phyloP scores from a whole-genome alignment of 2,888 invertebrate genomes.

The Cerceris rybyensis region DNA sequence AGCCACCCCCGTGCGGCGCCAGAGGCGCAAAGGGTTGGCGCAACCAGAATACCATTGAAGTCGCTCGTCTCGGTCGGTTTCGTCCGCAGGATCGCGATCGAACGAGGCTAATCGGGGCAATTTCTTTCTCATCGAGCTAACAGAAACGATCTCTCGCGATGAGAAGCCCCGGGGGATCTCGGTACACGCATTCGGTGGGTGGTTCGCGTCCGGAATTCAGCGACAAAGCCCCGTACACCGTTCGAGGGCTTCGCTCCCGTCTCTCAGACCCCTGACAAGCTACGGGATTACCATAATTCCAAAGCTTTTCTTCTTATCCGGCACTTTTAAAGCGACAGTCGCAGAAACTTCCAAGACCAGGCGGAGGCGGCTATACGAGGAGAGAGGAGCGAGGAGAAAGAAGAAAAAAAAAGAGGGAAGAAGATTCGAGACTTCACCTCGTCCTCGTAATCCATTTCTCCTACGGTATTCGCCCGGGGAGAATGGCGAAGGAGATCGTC shows the following conservation, averaged over 20 bases:
- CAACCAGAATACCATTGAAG: too few species aligned
- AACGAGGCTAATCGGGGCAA: too few species aligned
- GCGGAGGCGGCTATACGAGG: conserved; percentile 12
- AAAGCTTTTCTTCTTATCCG: conserved; percentile 68
- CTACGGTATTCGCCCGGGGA: conserved; percentile 27
- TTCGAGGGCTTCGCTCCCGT: conserved; percentile 34
- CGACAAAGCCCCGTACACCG: conserved; percentile 38
- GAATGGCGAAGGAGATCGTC: conserved; percentile 34
- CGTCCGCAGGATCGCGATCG: too few species aligned
- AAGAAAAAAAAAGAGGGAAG: conserved; percentile 7
- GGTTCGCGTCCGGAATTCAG: conserved; percentile 19
- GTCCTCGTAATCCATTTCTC: conserved; percentile 57
- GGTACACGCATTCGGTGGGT: not conserved
- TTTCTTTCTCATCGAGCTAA: not conserved
- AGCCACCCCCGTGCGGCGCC: too few species aligned
- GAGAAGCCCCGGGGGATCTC: conserved; percentile 25
- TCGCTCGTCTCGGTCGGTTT: too few species aligned
- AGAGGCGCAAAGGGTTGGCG: too few species aligned
- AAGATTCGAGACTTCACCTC: conserved; percentile 38
- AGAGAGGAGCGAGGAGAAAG: not conserved
- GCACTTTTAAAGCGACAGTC: conserved; percentile 65
- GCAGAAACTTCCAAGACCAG: conserved; percentile 49
- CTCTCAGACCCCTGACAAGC: conserved; percentile 49
- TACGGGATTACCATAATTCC: conserved; percentile 66
- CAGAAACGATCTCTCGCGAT: conserved; percentile 2